Percentiles rank a stretch among this genome's conserved stretches.
phyloP scores from a whole-genome alignment of 2,113 vertebrate species.

The Myotis lucifugus region DNA sequence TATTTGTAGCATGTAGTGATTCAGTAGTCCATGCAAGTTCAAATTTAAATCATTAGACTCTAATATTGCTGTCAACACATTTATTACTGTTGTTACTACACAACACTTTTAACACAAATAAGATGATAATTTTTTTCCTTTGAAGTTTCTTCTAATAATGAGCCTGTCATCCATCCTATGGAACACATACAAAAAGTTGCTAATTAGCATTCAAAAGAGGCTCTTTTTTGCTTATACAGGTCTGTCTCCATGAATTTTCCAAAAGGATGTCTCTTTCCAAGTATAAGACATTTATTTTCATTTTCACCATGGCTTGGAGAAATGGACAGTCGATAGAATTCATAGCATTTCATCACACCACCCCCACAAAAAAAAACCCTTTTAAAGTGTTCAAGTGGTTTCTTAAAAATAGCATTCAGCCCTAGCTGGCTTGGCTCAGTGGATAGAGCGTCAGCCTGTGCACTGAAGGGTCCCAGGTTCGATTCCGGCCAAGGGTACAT shows the following conservation, averaged over 20 bases:
- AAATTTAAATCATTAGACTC: slow-evolving; percentile 49
- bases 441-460: no score
- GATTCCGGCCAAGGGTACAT: no score
- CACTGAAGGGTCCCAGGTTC: no score
- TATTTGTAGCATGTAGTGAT: not conserved
- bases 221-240: slow-evolving; percentile 24
- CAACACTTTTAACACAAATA: slow-evolving; percentile 56
- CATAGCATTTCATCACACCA: not conserved
- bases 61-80: slow-evolving; percentile 60
- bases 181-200: slow-evolving; percentile 52
- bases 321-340: slow-evolving; percentile 44
- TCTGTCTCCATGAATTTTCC: slow-evolving; percentile 50
- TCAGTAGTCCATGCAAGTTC: slow-evolving; percentile 24
- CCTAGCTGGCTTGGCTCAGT: no score
- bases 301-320: slow-evolving; percentile 22
- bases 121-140: slow-evolving; percentile 36
- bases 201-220: slow-evolving; percentile 63
- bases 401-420: not conserved
- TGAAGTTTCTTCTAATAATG: slow-evolving; percentile 61
- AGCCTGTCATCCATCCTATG: slow-evolving; percentile 26
- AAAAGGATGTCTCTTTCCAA: slow-evolving; percentile 57
- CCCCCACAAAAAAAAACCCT: not conserved
- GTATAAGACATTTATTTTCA: slow-evolving; percentile 57
- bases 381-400: slow-evolving; percentile 22
- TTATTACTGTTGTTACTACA: slow-evolving; percentile 44